Percentiles rank a stretch among this genome's conserved stretches.
These are phyloP conservation scores for Nyctibius bracteatus DNA, from an alignment of 2,113 vertebrate species.

Conservation along the genomic window DNA sequence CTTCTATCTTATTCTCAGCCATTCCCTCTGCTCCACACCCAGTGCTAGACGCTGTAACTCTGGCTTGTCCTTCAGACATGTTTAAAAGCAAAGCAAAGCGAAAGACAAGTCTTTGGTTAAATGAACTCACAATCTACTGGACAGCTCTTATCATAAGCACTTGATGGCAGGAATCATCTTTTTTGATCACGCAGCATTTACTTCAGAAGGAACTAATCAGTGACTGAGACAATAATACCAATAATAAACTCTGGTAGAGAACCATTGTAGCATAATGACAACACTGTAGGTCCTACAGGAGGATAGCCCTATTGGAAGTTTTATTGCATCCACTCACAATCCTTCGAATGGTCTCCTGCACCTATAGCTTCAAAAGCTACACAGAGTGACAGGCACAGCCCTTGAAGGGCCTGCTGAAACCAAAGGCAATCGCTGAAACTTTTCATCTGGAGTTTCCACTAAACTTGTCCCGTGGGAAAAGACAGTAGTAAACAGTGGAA, in stretches of 20 bases:
- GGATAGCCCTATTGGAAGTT: not conserved
- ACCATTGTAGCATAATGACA: not conserved
- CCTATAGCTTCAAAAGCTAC: not conserved
- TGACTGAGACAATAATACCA: not conserved
- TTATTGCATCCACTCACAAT: not conserved
- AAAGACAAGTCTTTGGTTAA: not conserved
- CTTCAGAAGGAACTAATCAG: not conserved
- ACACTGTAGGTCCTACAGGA: not conserved
- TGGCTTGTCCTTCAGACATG: not conserved
- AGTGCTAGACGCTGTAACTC: not conserved
- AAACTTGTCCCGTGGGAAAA: not conserved
- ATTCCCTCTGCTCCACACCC: not conserved
- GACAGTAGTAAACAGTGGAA: constrained; percentile 40
- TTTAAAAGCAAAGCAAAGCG: not conserved
- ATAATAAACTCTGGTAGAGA: not conserved
- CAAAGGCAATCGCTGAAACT: not conserved
- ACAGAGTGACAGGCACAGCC: not conserved
- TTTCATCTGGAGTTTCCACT: constrained; percentile 37
- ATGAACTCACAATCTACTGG: not conserved
- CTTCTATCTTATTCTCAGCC: not conserved
- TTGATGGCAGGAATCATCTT: not conserved
- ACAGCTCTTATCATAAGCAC: not conserved
- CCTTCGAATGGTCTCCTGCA: not conserved
- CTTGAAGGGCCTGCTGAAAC: not conserved
- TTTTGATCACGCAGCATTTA: not conserved